Evolutionary conservation across 2,797 vertebrate genomes (phyloP).

Genomic region (Erethizon dorsatum): DNA sequence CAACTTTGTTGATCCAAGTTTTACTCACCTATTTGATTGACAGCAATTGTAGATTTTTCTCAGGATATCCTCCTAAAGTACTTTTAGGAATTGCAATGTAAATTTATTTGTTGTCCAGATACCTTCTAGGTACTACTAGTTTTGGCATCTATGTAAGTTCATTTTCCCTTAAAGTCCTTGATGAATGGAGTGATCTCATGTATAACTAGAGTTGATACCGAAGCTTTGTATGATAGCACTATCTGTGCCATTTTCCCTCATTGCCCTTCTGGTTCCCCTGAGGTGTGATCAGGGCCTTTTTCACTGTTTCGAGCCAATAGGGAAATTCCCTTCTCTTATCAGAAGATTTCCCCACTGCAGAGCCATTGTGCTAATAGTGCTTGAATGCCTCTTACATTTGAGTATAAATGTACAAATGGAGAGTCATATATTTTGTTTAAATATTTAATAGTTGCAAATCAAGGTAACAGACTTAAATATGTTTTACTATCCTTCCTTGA

Average conservation of each 20-base stretch:
- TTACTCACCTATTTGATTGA: neutral
- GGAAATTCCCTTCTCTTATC: neutral
- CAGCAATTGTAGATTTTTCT: neutral
- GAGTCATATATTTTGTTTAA: neutral
- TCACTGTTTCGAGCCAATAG: neutral
- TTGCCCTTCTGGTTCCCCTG: neutral
- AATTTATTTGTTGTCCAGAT: neutral
- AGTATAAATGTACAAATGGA: neutral
- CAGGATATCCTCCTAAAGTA: neutral
- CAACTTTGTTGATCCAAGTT: neutral
- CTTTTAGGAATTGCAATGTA: neutral
- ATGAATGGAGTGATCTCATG: neutral
- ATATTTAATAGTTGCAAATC: neutral
- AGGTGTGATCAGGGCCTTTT: neutral
- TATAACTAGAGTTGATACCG: neutral
- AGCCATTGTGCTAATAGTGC: neutral
- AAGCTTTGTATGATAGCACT: neutral
- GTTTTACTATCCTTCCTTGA: neutral
- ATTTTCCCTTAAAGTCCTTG: neutral
- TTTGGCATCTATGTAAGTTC: neutral
- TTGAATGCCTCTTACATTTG: neutral
- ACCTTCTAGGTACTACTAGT: neutral
- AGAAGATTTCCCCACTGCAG: neutral
- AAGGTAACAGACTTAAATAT: neutral
- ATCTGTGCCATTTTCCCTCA: neutral